Evolutionary conservation across 1,140 invertebrate species (phyloP).

Genomic region (Danaus melanippus): DNA sequence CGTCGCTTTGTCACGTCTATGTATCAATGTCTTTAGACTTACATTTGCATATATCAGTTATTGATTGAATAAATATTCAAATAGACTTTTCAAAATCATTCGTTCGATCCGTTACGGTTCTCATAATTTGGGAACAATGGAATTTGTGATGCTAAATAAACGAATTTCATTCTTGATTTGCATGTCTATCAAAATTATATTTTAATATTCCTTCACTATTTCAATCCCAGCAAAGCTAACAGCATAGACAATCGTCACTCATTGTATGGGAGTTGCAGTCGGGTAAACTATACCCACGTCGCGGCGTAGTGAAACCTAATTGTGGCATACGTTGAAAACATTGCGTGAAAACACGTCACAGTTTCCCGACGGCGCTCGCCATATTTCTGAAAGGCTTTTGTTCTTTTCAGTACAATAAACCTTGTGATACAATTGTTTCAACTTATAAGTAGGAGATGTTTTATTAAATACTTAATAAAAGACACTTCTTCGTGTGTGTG

Average conservation of each 20-base stretch:
- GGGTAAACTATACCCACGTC: constrained; percentile 52
- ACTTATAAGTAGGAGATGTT: no score
- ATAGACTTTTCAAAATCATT: constrained; percentile 49
- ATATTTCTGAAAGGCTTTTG: constrained; percentile 63
- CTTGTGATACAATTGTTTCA: constrained; percentile 12
- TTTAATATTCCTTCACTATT: constrained; percentile 11
- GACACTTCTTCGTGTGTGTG: no score
- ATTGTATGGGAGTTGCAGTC: constrained; percentile 29
- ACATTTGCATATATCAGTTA: constrained; percentile 69
- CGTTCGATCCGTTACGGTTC: constrained; percentile 60
- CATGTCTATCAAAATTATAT: constrained; percentile 23
- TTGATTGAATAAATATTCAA: constrained; percentile 71
- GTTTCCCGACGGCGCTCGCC: constrained; percentile 40
- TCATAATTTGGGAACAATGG: constrained; percentile 52
- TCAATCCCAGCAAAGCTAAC: constrained; percentile 27
- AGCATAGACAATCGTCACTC: constrained; percentile 41
- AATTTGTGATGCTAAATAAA: constrained; percentile 29
- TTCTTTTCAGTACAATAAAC: constrained; percentile 54
- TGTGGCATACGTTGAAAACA: constrained; percentile 54
- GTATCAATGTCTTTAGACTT: constrained; percentile 48
- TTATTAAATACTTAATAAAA: no score
- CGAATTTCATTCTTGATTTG: constrained; percentile 27
- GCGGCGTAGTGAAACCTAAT: constrained; percentile 50
- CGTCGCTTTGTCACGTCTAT: constrained; percentile 48
- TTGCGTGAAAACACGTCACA: constrained; percentile 55